Conservation (phyloP, 2,113 vertebrate genomes). For the Tursiops truncatus region DNA sequence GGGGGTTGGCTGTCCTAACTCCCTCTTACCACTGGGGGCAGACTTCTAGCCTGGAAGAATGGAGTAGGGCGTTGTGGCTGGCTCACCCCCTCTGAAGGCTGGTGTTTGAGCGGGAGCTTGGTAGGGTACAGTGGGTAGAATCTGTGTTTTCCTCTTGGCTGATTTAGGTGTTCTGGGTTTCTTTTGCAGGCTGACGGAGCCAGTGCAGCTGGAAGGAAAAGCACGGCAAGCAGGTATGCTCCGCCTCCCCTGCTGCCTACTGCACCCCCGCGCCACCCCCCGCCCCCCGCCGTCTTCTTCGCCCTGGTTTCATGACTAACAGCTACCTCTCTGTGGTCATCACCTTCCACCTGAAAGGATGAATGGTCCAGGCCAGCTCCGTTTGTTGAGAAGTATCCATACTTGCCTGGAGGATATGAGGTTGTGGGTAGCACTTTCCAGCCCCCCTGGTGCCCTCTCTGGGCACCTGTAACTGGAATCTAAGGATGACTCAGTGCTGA, state of each 20-base stretch:
- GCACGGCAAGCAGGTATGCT: conserved; percentile 83
- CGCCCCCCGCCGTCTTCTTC: too few species aligned
- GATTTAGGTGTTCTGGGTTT: conserved; percentile 34
- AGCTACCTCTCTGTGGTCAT: background rate
- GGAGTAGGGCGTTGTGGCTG: background rate
- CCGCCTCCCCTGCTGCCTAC: fast-evolving
- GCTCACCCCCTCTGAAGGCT: background rate
- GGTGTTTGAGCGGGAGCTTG: background rate
- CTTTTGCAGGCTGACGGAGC: conserved; percentile 82
- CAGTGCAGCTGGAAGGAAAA: conserved; percentile 83
- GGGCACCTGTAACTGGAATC: background rate
- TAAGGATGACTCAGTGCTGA: background rate
- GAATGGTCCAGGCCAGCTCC: background rate
- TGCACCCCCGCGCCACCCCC: too few species aligned
- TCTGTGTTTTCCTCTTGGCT: background rate
- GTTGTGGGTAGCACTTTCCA: background rate
- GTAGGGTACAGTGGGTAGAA: background rate
- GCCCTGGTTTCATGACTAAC: background rate
- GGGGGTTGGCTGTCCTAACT: background rate
- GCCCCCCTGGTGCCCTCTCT: background rate
- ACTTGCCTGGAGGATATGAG: background rate
- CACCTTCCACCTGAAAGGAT: background rate
- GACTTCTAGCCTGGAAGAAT: background rate
- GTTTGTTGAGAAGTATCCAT: background rate
- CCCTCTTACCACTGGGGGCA: background rate